phyloP scores from a whole-genome alignment of 2,113 vertebrate species.

The Periophthalmodon schlosseri region DNA sequence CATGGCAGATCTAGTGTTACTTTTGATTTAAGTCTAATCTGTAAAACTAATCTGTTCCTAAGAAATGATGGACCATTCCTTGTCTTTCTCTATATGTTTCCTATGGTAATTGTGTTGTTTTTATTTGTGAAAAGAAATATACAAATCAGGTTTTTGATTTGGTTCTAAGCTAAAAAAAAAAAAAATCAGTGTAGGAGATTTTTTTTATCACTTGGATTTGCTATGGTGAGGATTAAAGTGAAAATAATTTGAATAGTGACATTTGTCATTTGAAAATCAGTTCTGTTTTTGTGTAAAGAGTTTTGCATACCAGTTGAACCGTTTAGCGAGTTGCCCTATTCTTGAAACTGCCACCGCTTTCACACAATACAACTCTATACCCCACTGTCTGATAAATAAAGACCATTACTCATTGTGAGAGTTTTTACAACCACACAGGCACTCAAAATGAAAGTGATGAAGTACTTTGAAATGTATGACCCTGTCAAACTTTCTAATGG shows the following conservation, averaged over 20 bases:
- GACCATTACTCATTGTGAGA: background rate
- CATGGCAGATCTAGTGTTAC: background rate
- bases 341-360: background rate
- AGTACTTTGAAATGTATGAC: slow-evolving; percentile 52
- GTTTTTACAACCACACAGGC: slow-evolving; percentile 5
- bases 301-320: background rate
- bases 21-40: background rate
- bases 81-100: background rate
- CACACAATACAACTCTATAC: background rate
- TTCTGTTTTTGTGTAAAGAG: background rate
- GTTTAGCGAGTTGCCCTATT: background rate
- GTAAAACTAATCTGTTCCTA: no score
- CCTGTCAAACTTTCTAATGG: slow-evolving; percentile 62
- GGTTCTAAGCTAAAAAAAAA: background rate
- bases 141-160: background rate
- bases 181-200: background rate
- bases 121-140: background rate
- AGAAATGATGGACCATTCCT: no score
- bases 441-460: slow-evolving; percentile 59
- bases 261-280: background rate
- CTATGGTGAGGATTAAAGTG: background rate
- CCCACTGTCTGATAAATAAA: background rate
- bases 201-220: background rate
- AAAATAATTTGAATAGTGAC: background rate
- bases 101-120: background rate